These are phyloP conservation scores for Theristicus caerulescens DNA, from an alignment of 2,113 vertebrate genomes.

Conservation along the genomic window DNA sequence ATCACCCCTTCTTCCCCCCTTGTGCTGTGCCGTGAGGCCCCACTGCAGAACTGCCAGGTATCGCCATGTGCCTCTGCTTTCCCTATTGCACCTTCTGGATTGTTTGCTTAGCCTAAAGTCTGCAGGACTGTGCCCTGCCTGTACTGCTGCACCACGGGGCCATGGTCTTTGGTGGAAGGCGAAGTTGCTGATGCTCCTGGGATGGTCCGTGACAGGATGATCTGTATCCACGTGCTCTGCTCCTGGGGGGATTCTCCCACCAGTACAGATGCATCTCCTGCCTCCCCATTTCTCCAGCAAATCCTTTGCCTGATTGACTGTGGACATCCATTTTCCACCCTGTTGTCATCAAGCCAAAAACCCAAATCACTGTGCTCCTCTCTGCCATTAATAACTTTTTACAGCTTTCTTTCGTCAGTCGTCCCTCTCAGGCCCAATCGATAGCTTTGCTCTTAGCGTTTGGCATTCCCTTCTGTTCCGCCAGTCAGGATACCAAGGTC, in stretches of 20 bases:
- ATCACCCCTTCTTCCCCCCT: not conserved
- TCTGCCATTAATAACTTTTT: not conserved
- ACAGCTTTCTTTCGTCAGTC: not conserved
- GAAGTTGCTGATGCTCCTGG: not conserved
- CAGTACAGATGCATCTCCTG: not conserved
- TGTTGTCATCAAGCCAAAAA: not conserved
- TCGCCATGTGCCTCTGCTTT: not conserved
- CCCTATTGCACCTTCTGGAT: not conserved
- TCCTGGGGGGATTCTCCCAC: not conserved
- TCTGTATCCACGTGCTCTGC: not conserved
- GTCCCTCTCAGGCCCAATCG: slow-evolving; percentile 15
- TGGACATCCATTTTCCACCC: not conserved
- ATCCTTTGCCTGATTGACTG: not conserved
- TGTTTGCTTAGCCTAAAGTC: not conserved
- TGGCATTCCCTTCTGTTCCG: slow-evolving; percentile 16
- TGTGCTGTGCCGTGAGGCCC: not conserved
- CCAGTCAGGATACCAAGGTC: slow-evolving; percentile 12
- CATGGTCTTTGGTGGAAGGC: not conserved
- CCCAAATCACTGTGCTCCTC: not conserved
- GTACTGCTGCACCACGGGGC: not conserved
- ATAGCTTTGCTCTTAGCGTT: slow-evolving; percentile 32
- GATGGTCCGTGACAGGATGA: not conserved
- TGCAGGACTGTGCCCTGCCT: not conserved
- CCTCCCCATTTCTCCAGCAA: not conserved
- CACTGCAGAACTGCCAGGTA: not conserved